Percentiles rank a stretch among this genome's conserved stretches.
Evolutionary conservation across 2,113 vertebrate species (phyloP).

Genomic region (Sula dactylatra): DNA sequence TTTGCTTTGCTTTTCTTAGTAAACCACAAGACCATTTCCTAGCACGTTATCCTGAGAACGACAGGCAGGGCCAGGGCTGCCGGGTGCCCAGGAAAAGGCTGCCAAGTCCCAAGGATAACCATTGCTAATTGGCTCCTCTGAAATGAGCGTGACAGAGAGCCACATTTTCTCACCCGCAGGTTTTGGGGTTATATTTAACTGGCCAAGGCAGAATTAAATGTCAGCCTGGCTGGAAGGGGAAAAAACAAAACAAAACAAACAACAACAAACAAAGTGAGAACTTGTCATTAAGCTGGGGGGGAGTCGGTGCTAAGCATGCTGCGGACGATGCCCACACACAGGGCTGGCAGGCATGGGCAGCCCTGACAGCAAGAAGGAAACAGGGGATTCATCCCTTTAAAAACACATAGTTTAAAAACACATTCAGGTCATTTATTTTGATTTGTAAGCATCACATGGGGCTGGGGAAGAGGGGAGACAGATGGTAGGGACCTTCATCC

Average conservation of each 20-base stretch:
- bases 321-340: neutral
- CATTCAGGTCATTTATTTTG: neutral
- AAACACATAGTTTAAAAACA: neutral
- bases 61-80: slow-evolving; percentile 44
- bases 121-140: slow-evolving; percentile 60
- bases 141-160: slow-evolving; percentile 54
- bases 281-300: slow-evolving; percentile 47
- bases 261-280: slow-evolving; percentile 70
- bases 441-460: neutral
- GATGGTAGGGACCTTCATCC: neutral
- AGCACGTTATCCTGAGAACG: slow-evolving; percentile 38
- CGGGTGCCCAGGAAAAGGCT: slow-evolving; percentile 11
- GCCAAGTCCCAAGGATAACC: slow-evolving; percentile 62
- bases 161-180: slow-evolving; percentile 58
- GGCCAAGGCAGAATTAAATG: slow-evolving; percentile 60
- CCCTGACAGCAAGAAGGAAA: neutral
- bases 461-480: neutral
- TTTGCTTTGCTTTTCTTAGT: slow-evolving; percentile 63
- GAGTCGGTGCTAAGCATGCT: neutral
- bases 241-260: slow-evolving; percentile 66
- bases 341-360: slow-evolving; percentile 9
- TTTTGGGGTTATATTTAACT: slow-evolving; percentile 62
- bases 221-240: slow-evolving; percentile 53
- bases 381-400: neutral
- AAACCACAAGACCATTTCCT: slow-evolving; percentile 58